Evolutionary conservation across 2,797 vertebrate species (phyloP).

Genomic region (Pseudochromis fuscus): DNA sequence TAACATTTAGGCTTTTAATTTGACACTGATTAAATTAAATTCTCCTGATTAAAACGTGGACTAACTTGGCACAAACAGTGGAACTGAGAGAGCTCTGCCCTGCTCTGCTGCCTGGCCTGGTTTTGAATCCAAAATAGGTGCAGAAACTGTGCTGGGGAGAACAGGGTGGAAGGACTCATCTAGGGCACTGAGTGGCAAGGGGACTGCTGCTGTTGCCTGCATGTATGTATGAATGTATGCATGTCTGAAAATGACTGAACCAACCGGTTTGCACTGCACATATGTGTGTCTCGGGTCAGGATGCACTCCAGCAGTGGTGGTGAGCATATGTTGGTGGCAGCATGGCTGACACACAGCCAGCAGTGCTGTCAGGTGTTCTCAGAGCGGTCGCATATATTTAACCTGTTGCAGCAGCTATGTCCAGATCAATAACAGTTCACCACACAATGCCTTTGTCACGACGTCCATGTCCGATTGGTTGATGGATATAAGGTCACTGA

Average conservation of each 20-base stretch:
- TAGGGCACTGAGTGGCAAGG: slow-evolving; percentile 63
- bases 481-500: slow-evolving; percentile 22
- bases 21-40: too few relatives aligned
- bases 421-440: slow-evolving; percentile 8
- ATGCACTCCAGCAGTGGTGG: slow-evolving; percentile 31
- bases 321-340: slow-evolving; percentile 44
- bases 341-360: slow-evolving; percentile 8
- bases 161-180: slow-evolving; percentile 67
- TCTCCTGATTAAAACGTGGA: slow-evolving; percentile 3
- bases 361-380: slow-evolving; percentile 22
- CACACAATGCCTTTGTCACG: slow-evolving; percentile 14
- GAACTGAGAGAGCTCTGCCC: slow-evolving; percentile 35
- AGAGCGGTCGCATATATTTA: not conserved
- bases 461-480: slow-evolving; percentile 26
- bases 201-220: slow-evolving; percentile 18
- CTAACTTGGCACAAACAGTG: slow-evolving; percentile 19
- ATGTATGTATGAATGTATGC: slow-evolving; percentile 29
- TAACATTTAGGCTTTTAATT: not conserved
- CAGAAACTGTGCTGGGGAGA: slow-evolving; percentile 76
- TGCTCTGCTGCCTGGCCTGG: slow-evolving; percentile 71
- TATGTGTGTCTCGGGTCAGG: not conserved
- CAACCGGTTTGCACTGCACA: slow-evolving; percentile 3
- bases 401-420: slow-evolving; percentile 18
- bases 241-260: slow-evolving; percentile 15
- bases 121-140: slow-evolving; percentile 79